phyloP scores from a whole-genome alignment of 1,140 invertebrate species.

The Drosophila subobscura region DNA sequence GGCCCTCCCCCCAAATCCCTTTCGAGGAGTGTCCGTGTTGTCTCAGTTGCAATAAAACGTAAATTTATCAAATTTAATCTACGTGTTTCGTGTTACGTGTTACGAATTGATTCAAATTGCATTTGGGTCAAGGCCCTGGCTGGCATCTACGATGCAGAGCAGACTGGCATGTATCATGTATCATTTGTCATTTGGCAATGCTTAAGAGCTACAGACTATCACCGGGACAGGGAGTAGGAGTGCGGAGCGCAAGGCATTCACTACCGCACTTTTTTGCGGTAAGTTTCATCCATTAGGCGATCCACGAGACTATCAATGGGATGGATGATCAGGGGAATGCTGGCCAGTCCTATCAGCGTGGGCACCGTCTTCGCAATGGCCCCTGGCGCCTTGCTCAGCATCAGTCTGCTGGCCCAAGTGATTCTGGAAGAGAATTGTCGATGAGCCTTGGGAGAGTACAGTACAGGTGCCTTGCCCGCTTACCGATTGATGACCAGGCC shows the following conservation, averaged over 20 bases:
- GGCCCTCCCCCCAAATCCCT: not conserved
- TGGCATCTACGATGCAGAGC: too few relatives aligned
- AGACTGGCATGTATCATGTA: not conserved
- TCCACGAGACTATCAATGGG: slow-evolving; percentile 95
- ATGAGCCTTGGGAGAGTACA: not conserved
- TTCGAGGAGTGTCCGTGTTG: not conserved
- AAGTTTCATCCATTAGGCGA: slow-evolving; percentile 90
- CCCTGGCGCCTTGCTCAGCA: slow-evolving; percentile 42
- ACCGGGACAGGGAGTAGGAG: slow-evolving; percentile 5
- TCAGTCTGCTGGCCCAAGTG: slow-evolving; percentile 39
- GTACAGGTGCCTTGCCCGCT: not conserved
- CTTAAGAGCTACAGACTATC: slow-evolving; percentile 28
- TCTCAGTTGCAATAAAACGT: slow-evolving; percentile 31
- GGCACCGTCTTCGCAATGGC: slow-evolving; percentile 77
- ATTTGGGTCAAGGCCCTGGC: not conserved
- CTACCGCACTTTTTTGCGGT: slow-evolving; percentile 79
- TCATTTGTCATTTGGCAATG: slow-evolving; percentile 16
- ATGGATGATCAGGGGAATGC: slow-evolving; percentile 96
- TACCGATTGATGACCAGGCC: slow-evolving; percentile 95
- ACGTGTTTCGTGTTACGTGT: too few relatives aligned
- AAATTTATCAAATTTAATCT: not conserved
- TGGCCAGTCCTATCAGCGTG: slow-evolving; percentile 90
- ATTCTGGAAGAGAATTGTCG: slow-evolving; percentile 24
- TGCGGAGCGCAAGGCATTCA: not conserved
- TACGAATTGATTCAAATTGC: slow-evolving; percentile 3